A percentile compares a stretch with the other conserved stretches of the same genome.
These are phyloP conservation scores for Camelus bactrianus DNA, from an alignment of 2,113 vertebrate species.

Conservation along the genomic window DNA sequence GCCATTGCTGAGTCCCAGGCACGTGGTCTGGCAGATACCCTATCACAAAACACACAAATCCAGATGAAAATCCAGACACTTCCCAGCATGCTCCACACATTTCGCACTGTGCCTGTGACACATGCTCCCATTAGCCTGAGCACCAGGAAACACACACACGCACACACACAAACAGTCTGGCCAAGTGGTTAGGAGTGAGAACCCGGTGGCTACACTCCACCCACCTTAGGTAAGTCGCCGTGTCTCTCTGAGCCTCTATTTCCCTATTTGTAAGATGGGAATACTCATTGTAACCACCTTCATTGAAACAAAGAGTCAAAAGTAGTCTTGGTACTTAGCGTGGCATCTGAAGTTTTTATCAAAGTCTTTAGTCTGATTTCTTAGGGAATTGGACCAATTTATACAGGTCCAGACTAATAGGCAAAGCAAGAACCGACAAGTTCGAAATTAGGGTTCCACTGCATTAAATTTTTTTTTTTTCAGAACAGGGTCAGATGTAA, in stretches of 20 bases:
- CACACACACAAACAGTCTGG: accelerated
- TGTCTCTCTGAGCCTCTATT: background rate
- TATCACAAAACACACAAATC: slow-evolving; percentile 31
- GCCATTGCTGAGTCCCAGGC: background rate
- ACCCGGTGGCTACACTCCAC: too few species aligned
- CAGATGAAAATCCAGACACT: background rate
- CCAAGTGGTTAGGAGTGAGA: background rate
- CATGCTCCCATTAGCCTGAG: background rate
- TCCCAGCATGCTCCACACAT: background rate
- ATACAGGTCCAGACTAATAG: slow-evolving; percentile 23
- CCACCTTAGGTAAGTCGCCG: background rate
- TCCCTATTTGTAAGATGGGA: background rate
- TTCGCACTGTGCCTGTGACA: background rate
- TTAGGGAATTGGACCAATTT: background rate
- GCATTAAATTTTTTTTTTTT: slow-evolving; percentile 64
- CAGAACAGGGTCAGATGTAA: slow-evolving; percentile 71
- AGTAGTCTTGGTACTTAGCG: background rate
- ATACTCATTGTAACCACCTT: background rate
- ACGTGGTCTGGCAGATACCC: background rate
- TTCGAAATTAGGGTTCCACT: slow-evolving; percentile 52
- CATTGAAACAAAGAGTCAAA: background rate
- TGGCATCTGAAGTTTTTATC: background rate
- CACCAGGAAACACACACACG: background rate
- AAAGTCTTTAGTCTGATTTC: slow-evolving; percentile 31
- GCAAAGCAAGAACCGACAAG: slow-evolving; percentile 17